These are phyloP conservation scores for Crenuchus spilurus DNA, from an alignment of 2,797 vertebrate species.

Conservation along the genomic window DNA sequence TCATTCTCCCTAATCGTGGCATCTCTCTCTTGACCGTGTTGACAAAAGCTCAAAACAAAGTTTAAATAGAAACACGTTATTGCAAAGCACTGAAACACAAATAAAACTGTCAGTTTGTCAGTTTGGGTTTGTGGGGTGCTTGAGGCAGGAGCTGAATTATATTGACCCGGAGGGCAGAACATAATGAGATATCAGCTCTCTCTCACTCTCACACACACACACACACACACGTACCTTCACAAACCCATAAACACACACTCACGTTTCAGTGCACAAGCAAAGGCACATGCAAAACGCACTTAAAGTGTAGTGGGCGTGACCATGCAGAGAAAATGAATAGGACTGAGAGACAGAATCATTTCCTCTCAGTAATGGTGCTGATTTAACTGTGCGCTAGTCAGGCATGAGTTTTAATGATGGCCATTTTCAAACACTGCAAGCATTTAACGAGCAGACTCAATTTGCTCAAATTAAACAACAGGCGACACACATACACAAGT, in stretches of 20 bases:
- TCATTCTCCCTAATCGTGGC: conserved; percentile 17
- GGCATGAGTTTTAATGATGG: conserved; percentile 55
- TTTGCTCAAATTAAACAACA: conserved; percentile 23
- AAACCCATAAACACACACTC: background rate
- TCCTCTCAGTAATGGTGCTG: conserved; percentile 53
- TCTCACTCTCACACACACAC: background rate
- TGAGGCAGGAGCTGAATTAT: conserved; percentile 53
- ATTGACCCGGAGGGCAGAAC: conserved; percentile 47
- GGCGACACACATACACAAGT: conserved; percentile 10
- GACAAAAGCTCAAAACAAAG: conserved; percentile 31
- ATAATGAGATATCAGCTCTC: conserved; percentile 53
- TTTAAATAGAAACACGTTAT: conserved; percentile 40
- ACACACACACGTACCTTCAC: conserved; percentile 9
- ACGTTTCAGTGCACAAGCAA: conserved; percentile 25
- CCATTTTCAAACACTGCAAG: conserved; percentile 42
- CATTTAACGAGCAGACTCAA: conserved; percentile 35
- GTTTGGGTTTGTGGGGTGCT: conserved; percentile 46
- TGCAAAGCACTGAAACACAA: conserved; percentile 28
- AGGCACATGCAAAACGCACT: conserved; percentile 35
- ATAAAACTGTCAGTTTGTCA: conserved; percentile 54
- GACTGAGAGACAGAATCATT: conserved; percentile 32
- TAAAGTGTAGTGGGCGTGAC: conserved; percentile 29
- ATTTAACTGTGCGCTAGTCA: conserved; percentile 55
- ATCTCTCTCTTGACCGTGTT: conserved; percentile 21
- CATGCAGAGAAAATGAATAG: conserved; percentile 2